These are phyloP conservation scores for Phaenicophaeus curvirostris DNA, from an alignment of 2,797 vertebrate genomes.

Conservation along the genomic window DNA sequence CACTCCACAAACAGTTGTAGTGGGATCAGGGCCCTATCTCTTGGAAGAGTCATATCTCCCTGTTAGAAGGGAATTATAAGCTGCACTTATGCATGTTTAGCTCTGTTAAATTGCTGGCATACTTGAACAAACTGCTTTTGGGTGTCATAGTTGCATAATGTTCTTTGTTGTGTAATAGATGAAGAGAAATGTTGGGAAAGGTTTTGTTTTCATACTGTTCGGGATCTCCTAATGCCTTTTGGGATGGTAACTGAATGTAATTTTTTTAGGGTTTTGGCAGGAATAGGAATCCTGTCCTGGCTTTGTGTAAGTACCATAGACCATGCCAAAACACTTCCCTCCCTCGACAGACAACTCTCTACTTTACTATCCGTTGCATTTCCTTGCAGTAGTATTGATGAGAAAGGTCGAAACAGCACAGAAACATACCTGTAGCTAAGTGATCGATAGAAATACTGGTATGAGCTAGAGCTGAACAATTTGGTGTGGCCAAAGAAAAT, in stretches of 20 bases:
- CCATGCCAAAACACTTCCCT: background rate
- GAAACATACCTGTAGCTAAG: background rate
- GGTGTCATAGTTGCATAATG: background rate
- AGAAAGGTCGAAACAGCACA: background rate
- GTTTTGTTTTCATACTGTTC: background rate
- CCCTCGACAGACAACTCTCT: background rate
- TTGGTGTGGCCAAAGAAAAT: background rate
- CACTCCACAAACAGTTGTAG: accelerated
- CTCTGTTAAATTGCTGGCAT: background rate
- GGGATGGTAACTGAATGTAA: background rate
- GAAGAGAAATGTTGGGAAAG: background rate
- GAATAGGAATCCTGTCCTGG: background rate
- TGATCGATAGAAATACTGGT: background rate
- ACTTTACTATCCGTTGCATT: accelerated
- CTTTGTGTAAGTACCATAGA: background rate
- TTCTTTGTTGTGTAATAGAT: background rate
- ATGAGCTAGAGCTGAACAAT: background rate
- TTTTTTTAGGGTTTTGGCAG: background rate
- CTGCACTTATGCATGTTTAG: accelerated
- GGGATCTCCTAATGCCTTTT: background rate
- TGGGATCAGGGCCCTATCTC: background rate
- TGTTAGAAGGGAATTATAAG: background rate
- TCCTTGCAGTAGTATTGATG: background rate
- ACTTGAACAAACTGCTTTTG: background rate
- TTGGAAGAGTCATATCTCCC: background rate